Evolutionary conservation across 2,888 invertebrate species (phyloP).

Genomic region (Alentia gelatinosa): DNA sequence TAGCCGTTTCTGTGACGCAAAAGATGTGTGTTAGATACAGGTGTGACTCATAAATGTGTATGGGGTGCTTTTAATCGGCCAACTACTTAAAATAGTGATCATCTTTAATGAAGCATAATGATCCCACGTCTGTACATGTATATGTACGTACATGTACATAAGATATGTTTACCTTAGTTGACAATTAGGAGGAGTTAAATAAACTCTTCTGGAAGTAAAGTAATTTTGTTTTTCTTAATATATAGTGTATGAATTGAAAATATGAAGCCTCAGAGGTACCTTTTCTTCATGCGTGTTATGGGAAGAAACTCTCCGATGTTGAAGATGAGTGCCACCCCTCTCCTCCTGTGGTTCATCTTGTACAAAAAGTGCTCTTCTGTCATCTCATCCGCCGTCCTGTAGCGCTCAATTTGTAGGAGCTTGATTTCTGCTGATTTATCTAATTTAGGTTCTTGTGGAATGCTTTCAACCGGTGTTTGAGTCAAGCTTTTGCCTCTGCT

Average conservation of each 20-base stretch:
- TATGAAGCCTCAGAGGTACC: neutral
- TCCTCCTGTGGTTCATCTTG: neutral
- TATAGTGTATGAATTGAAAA: neutral
- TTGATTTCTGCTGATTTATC: neutral
- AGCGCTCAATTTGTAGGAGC: neutral
- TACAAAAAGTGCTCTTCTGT: neutral
- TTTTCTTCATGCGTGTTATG: neutral
- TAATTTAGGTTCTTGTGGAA: neutral
- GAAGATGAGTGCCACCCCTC: neutral
- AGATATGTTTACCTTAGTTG: no score
- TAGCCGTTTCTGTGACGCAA: slow-evolving; percentile 2
- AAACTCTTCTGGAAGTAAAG: no score
- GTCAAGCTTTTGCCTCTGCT: neutral
- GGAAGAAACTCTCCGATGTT: slow-evolving; percentile 16
- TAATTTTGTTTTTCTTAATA: no score
- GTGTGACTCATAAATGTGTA: no score
- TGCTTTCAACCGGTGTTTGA: neutral
- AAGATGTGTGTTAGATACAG: no score
- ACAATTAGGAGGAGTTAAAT: no score
- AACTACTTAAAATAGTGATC: no score
- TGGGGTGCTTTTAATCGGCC: no score
- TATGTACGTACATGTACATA: no score
- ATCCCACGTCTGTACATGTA: no score
- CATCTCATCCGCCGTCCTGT: slow-evolving; percentile 18
- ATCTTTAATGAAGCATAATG: no score